Percentiles rank a stretch among this genome's conserved stretches.
These are phyloP conservation scores for Heliconius aoede DNA, from an alignment of 2,888 invertebrate genomes.

Conservation along the genomic window DNA sequence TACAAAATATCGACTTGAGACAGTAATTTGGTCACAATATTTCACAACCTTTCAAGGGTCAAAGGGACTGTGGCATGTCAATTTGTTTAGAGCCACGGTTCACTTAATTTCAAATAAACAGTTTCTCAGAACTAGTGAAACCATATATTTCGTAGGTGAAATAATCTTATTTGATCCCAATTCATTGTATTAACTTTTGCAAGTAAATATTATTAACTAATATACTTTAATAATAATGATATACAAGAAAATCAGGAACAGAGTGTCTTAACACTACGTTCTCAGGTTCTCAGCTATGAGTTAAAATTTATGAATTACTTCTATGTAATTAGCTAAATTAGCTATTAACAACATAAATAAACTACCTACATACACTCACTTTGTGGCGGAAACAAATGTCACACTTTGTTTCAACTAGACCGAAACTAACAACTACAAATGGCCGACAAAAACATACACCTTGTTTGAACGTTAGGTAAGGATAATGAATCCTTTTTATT, in stretches of 20 bases:
- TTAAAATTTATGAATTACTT: too few species aligned
- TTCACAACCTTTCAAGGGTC: slow-evolving; percentile 19
- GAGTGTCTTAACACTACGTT: too few species aligned
- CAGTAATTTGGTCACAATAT: slow-evolving; percentile 16
- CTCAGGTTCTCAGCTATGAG: too few species aligned
- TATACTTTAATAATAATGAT: too few species aligned
- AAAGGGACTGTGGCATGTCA: slow-evolving; percentile 13
- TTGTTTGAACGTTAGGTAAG: neutral
- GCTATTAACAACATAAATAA: neutral
- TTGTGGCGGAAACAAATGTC: slow-evolving; percentile 7
- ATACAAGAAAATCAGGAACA: too few species aligned
- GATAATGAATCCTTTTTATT: too few species aligned
- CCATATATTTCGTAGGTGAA: neutral
- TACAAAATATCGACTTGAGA: slow-evolving; percentile 13
- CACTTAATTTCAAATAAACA: slow-evolving; percentile 16
- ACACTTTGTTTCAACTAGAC: slow-evolving; percentile 17
- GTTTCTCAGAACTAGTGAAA: neutral
- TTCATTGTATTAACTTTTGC: neutral
- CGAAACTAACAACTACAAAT: slow-evolving; percentile 10
- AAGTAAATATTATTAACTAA: too few species aligned
- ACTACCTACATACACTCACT: neutral
- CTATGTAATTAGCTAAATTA: neutral
- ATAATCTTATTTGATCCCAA: neutral
- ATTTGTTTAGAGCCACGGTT: slow-evolving; percentile 23
- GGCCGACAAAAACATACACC: neutral